Base-by-base conservation (phyloP, 2,888 invertebrate genomes). In the Chrysolina americana region DNA sequence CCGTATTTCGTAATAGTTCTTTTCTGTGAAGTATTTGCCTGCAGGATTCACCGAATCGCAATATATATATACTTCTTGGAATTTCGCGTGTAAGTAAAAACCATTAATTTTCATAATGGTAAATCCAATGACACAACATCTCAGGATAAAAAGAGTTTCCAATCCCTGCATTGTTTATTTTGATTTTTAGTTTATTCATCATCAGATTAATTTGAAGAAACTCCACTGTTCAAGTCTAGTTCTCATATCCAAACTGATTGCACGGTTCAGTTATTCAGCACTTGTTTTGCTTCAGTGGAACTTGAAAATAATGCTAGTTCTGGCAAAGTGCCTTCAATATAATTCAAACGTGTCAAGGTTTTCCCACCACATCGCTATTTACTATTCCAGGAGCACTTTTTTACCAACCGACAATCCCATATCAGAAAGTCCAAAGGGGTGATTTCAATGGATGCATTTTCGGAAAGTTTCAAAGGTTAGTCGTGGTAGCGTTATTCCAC, bases 281-380 rank as follows among this genome's bases (percentile, higher is more conserved):
- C 13, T 23, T 56, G 56, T 21, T 56, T 56, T 56, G 56, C 56
- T 23, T 23, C 23, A 23, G 56, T 56, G 56, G 19, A 56, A 3
- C 23, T 23, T 15, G 13, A 56, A 56, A 56, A 23, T 56, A 56
- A 23, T 56, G 56, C 23, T 23, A 56, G 23, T 56, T 21, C 19
- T 56, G 56, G 56, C 56, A 56, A 56, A 23, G 23, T 21, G 56
- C 56, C 56, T 13, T 23, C 0, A 56, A 13, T 6, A 15, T 11
- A 11, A 17, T 48, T 48, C 48, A 13, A 56, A 23, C 4, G 56
- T 21, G 21, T 56, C 56, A 23, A 56, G 56, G 23, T 23, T 56
- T 56, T 6, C 56, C n/a, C 23, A 19, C 56, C 21, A 56, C 3
- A 19, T 11, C 23, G 56, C 13, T 23, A 56, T 15, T 56, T 5